A percentile compares a stretch with the other conserved stretches of the same genome.
Conservation (phyloP, 2,888 invertebrate species). For the Xanthorhoe designata region DNA sequence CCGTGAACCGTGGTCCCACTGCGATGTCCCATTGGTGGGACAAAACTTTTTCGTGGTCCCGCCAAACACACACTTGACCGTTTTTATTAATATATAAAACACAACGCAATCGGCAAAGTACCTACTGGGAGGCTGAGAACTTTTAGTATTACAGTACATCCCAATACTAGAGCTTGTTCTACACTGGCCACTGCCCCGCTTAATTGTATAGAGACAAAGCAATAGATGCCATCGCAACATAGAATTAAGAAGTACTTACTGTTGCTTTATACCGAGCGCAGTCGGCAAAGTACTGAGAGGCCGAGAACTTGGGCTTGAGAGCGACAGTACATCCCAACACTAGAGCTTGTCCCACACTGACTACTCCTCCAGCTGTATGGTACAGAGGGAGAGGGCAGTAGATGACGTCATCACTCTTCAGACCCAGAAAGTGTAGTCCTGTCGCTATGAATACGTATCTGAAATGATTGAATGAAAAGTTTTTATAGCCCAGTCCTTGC, state of each 20-base stretch:
- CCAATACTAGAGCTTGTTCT: constrained; percentile 92
- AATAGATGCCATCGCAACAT: constrained; percentile 91
- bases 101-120: constrained; percentile 96
- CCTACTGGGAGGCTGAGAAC: constrained; percentile 97
- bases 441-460: constrained; percentile 92
- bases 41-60: too few species aligned
- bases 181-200: constrained; percentile 94
- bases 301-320: constrained; percentile 96
- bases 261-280: constrained; percentile 98
- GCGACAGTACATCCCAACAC: constrained; percentile 93
- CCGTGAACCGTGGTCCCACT: too few species aligned
- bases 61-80: too few species aligned
- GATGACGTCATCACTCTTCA: constrained; percentile 89
- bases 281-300: constrained; percentile 96
- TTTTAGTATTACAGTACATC: constrained; percentile 96
- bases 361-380: constrained; percentile 97
- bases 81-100: too few species aligned
- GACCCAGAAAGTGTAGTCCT: constrained; percentile 88
- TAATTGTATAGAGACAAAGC: constrained; percentile 97
- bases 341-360: constrained; percentile 93
- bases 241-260: constrained; percentile 82
- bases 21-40: too few species aligned
- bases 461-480: constrained; percentile 26
- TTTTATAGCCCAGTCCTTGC: too few species aligned
- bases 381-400: constrained; percentile 98